Evolutionary conservation across 2,113 vertebrate species (phyloP), one percentile per base, ranked within the genome.

Genomic region (Pangasianodon hypophthalmus): DNA sequence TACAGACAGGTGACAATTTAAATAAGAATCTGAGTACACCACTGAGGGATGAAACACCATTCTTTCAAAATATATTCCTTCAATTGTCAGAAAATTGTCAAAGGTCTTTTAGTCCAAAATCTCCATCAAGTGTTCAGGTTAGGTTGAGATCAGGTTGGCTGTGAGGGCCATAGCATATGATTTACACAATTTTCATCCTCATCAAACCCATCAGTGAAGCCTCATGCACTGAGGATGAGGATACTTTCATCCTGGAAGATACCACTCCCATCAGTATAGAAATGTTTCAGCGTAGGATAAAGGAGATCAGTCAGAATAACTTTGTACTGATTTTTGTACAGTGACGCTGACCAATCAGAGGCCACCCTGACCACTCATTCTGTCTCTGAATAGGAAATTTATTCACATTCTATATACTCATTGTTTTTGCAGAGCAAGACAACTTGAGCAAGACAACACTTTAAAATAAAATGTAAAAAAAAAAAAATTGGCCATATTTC

Each of bases 401-500:
- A 1, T 44, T 4, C 24, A 14, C 10, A 14, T 79, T 50, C 26
- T 48, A 84, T 56, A 16, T 60, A 29, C 50, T 21, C 6, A 3
- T 84, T 62, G 14, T 84, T 60, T 84, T 26, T 84, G 11, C n/a
- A n/a, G n/a, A n/a, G n/a, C n/a, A n/a, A n/a, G n/a, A 56, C n/a
- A 83, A 58, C 32, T 21, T 56, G 19, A 41, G 48, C 14, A 32
- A 10, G n/a, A 41, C 37, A 41, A 37, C 6, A 81, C 9, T 2
- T 16, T 83, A 8, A 58, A 52, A 83, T 41, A 83, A 56, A 52
- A 83, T 18, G 19, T 81, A n/a, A 80, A 29, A 50, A 50, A 50
- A 29, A 46, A 21, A 46, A 29, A 48, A 48, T 9, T 18, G 52
- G 18, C n/a, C 52, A 58, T 58, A 37, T 26, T 29, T 56, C 24